Evolutionary conservation across 2,888 invertebrate genomes (phyloP), one percentile per base, ranked within the genome.

Genomic region (Brenthis daphne): DNA sequence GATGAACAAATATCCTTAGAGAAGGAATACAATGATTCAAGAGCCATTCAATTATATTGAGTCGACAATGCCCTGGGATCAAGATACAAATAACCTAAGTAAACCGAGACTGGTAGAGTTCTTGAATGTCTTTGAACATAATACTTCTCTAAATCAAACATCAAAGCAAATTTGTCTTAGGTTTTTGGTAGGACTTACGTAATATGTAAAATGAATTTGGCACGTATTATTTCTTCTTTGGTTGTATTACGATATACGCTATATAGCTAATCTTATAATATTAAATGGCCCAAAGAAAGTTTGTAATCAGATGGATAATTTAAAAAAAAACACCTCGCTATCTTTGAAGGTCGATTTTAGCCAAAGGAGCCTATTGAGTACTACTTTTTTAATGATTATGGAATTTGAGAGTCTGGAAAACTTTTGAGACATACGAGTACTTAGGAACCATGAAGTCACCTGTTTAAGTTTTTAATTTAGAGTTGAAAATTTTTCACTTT

Each of bases 41-140:
- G 71, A 51, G 73, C 72, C 64, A 75, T 77, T 79, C 77, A 76
- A 78, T 79, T 77, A 75, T 74, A 73, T 70, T 37, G 70, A 76
- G 76, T 77, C 75, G 73, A 76, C 76, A 76, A 76, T 71, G 71
- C 70, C 61, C 66, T 53, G 66, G 64, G 67, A 75, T 71, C 70
- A 51, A 60, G 74, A 67, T 69, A 77, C 76, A 77, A 78, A 78
- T 77, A 77, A 71, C 79, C 77, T 80, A 77, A 77, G 75, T 74
- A 77, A 79, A 78, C 77, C 72, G 51, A 65, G 68, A 53, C 64
- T 68, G 56, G 66, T 69, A 63, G 63, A 57, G 65, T 65, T 58
- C 63, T 63, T 68, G 57, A 68, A 71, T 68, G 68, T 68, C 61
- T 57, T 68, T 68, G 64, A 61, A 68, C 58, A 53, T 66, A 64